Conservation (phyloP, 1,140 invertebrate genomes). For the Cotesia glomerata region DNA sequence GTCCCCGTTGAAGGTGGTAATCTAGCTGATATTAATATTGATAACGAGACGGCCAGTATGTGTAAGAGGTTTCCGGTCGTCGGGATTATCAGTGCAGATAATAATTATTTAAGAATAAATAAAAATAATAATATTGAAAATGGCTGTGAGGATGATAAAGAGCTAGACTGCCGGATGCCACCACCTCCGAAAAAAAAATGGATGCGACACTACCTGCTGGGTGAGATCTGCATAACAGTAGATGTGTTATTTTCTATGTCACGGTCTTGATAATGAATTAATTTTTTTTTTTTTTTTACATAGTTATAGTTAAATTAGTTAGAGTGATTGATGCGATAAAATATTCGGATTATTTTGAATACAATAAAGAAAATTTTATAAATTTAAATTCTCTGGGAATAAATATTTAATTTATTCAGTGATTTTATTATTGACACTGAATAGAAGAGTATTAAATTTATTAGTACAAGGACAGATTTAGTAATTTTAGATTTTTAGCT, state of each 20-base stretch:
- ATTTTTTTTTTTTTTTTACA: neutral
- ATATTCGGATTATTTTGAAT: too few relatives aligned
- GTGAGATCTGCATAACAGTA: conserved; percentile 46
- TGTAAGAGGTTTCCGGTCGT: conserved; percentile 33
- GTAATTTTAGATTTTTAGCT: too few relatives aligned
- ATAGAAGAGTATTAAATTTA: too few relatives aligned
- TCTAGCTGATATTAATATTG: conserved; percentile 14
- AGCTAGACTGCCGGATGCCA: conserved; percentile 50
- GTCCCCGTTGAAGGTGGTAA: neutral
- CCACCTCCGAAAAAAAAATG: conserved; percentile 76
- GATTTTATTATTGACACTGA: neutral
- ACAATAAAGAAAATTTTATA: neutral
- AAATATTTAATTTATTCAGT: neutral
- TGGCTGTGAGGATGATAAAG: conserved; percentile 10
- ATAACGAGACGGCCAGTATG: conserved; percentile 8
- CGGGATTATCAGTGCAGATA: neutral
- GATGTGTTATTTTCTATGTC: neutral
- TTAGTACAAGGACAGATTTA: too few relatives aligned
- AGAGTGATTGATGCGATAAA: neutral
- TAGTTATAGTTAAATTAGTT: neutral
- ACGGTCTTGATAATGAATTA: neutral
- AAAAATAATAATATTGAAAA: too few relatives aligned
- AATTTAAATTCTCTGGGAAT: neutral
- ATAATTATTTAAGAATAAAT: neutral
- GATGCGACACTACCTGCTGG: conserved; percentile 72